Percentiles rank a stretch among this genome's conserved stretches.
phyloP scores from a whole-genome alignment of 2,113 vertebrate genomes.

The Panurus biarmicus region DNA sequence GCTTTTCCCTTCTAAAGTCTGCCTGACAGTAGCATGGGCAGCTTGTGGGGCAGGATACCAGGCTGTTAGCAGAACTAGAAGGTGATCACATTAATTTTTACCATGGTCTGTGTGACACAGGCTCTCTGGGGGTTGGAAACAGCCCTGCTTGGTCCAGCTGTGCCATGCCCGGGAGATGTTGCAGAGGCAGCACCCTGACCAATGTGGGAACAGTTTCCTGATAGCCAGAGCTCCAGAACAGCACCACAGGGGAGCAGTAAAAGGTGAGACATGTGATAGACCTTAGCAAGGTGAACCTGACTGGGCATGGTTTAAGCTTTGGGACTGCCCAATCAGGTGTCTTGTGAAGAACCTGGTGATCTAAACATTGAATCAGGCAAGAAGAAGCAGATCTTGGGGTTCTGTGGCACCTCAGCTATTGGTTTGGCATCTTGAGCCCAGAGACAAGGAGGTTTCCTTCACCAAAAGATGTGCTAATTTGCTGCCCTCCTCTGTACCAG shows the following conservation, averaged over 20 bases:
- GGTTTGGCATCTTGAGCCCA: not conserved
- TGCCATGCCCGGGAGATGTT: not conserved
- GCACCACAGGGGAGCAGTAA: not conserved
- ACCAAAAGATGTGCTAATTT: not conserved
- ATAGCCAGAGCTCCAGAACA: not conserved
- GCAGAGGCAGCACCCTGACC: not conserved
- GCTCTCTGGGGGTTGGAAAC: not conserved
- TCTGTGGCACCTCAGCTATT: not conserved
- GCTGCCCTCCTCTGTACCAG: not conserved
- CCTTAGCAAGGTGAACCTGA: not conserved
- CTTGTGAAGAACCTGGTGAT: not conserved
- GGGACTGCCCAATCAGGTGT: not conserved
- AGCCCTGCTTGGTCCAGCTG: not conserved
- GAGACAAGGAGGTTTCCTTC: not conserved
- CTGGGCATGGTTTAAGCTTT: not conserved
- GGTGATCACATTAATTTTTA: not conserved
- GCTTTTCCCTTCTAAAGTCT: not conserved
- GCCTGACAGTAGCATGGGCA: not conserved
- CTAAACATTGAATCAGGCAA: not conserved
- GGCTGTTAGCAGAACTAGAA: not conserved
- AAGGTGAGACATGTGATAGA: not conserved
- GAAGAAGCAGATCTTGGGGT: not conserved
- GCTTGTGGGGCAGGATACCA: not conserved
- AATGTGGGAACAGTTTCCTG: accelerated
- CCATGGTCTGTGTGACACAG: no score